These are phyloP conservation scores for fruit fly (Drosophila melanogaster) DNA, from an alignment of 1,140 invertebrate species.

Conservation along the genomic window DNA sequence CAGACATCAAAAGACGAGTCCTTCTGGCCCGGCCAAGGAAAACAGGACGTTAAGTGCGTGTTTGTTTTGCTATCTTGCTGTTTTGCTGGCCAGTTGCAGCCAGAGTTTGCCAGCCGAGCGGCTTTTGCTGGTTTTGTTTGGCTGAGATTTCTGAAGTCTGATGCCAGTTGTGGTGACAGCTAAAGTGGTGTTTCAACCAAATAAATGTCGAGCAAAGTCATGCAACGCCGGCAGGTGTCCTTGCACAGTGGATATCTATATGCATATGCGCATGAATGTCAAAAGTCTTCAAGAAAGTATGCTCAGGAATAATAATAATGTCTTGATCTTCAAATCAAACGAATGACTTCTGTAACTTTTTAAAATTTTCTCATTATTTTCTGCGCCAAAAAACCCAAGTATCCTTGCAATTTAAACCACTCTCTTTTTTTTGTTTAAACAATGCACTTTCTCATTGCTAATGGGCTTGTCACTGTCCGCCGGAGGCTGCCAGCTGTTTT, in stretches of 20 bases:
- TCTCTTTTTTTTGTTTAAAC: constrained; percentile 27
- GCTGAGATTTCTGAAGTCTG: constrained; percentile 51
- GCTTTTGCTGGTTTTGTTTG: constrained; percentile 33
- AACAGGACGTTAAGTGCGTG: constrained; percentile 12
- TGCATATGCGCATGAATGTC: not conserved
- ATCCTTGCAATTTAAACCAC: too few species aligned
- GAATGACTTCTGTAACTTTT: too few species aligned
- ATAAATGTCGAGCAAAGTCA: constrained; percentile 61
- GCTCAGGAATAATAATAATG: too few species aligned
- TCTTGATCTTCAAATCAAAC: too few species aligned
- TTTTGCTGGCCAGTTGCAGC: constrained; percentile 51
- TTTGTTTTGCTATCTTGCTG: constrained; percentile 28
- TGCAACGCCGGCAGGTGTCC: constrained; percentile 11
- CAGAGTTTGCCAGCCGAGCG: not conserved
- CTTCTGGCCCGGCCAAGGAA: constrained; percentile 7
- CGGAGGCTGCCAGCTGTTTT: constrained; percentile 34
- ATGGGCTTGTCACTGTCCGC: constrained; percentile 55
- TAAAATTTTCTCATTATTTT: too few species aligned
- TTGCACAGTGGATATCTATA: not conserved
- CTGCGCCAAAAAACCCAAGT: too few species aligned
- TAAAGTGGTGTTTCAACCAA: constrained; percentile 67
- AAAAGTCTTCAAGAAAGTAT: not conserved
- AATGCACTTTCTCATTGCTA: constrained; percentile 34
- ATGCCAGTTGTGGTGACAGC: constrained; percentile 74
- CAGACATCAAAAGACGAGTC: constrained; percentile 32